Conservation (phyloP, 1,140 invertebrate species). For the Platyscapa corneri region DNA sequence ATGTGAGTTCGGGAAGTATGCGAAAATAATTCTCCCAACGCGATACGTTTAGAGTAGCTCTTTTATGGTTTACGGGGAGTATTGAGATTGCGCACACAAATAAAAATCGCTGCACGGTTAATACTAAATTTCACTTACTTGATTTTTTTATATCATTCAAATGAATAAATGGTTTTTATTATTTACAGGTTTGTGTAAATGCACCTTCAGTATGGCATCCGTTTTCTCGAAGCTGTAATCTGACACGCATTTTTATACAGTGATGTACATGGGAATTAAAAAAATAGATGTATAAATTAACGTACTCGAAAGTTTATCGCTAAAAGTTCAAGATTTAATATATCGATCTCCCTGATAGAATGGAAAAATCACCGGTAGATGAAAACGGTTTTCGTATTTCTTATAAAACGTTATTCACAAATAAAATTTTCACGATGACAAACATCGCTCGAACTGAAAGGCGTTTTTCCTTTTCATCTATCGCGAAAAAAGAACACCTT, state of each 20-base stretch:
- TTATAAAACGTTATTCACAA: no score
- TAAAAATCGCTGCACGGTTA: neutral
- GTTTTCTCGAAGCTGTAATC: no score
- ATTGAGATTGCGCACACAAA: neutral
- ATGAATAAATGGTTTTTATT: no score
- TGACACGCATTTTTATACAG: no score
- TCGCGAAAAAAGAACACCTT: neutral
- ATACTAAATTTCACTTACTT: neutral
- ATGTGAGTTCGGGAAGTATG: constrained; percentile 1
- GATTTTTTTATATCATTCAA: no score
- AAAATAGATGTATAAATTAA: neutral
- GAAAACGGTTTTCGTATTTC: no score
- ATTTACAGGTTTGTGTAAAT: no score
- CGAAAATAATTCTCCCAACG: constrained; percentile 11
- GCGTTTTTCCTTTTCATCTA: neutral
- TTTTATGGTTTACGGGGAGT: neutral
- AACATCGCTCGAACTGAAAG: neutral
- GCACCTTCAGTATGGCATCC: no score
- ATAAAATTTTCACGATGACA: no score
- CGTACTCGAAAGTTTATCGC: neutral
- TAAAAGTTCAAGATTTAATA: neutral
- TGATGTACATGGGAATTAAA: no score
- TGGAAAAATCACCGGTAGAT: no score
- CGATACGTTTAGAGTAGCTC: neutral
- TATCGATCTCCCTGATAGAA: no score